Base-by-base conservation (phyloP, 2,888 invertebrate genomes). In the Pecten maximus region DNA sequence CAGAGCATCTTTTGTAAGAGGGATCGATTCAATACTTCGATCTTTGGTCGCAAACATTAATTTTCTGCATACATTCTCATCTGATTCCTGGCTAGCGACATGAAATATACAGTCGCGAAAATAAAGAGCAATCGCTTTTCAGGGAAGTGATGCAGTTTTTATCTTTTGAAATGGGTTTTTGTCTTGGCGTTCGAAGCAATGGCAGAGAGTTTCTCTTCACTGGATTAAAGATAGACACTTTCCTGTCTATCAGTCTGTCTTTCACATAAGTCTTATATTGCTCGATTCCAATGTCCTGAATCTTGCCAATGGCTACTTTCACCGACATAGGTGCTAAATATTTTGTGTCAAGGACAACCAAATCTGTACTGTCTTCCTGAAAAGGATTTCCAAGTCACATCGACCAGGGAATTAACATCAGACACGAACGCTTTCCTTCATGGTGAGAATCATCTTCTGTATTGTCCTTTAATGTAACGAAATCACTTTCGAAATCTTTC, bases 401-500 rank as follows among this genome's bases (percentile, higher is more conserved):
- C 87, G 28, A 40, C 35, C 0, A 89, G 48, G 23, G 50, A 44
- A 40, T 39, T 87, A 16, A 89, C 87, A 44, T 89, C 50, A 54
- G 87, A 54, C n/a, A 19, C 39, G 40, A 90, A 90, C 12, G 88
- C 0, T 39, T 40, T 8, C 35, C 39, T 90, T 87, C 44, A 90
- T 91, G 89, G 50, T 89, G 88, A 23, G 89, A 90, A 16, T 48
- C 87, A n/a, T 19, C 54, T 54, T 44, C 40, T 40, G 28, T 40
- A 89, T 48, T 87, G 60, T 44, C 87, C 39, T 88, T 60, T 23
- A 88, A 40, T 23, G 23, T 16, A 19, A 88, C 60, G 91, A 90
- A 60, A 90, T 90, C 44, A 89, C 44, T 23, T 89, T 88, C 90
- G 89, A 89, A 93, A 40, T 93, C 89, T 39, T 89, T 28, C 48